phyloP scores from a whole-genome alignment of 2,113 vertebrate species.

The Neogale vison region DNA sequence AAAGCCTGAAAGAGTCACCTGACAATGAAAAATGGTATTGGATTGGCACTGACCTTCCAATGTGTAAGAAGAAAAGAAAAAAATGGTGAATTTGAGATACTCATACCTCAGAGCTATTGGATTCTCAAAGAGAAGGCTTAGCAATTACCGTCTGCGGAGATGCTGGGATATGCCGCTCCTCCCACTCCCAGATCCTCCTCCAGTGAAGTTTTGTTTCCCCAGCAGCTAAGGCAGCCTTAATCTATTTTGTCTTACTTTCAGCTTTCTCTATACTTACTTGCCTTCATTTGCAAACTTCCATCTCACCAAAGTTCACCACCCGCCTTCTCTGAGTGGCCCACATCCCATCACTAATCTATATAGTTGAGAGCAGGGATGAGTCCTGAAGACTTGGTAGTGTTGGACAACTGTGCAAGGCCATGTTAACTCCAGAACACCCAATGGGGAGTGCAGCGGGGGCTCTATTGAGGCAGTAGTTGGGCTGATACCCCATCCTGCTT shows the following conservation, averaged over 20 bases:
- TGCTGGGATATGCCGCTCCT: not conserved
- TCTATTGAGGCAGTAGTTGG: not conserved
- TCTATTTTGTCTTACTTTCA: not conserved
- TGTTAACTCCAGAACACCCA: not conserved
- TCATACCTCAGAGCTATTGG: not conserved
- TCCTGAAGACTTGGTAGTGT: not conserved
- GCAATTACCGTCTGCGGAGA: no score
- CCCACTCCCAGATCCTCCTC: not conserved
- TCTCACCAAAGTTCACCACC: not conserved
- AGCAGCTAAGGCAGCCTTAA: not conserved
- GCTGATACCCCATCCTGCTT: no score
- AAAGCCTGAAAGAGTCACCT: not conserved
- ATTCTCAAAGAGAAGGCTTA: not conserved
- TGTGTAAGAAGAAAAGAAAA: not conserved
- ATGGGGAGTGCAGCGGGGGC: fast-evolving
- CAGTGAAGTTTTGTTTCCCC: not conserved
- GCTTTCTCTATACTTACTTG: no score
- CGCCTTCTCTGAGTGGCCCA: not conserved
- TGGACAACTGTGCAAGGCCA: not conserved
- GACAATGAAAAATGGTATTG: not conserved
- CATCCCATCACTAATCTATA: fast-evolving
- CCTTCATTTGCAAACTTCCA: not conserved
- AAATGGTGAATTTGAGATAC: not conserved
- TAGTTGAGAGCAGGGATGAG: not conserved
- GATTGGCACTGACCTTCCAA: not conserved